Percentiles rank a stretch among this genome's conserved stretches.
Conservation (phyloP, 2,113 vertebrate species). For the Cyprinodon tularosa region DNA sequence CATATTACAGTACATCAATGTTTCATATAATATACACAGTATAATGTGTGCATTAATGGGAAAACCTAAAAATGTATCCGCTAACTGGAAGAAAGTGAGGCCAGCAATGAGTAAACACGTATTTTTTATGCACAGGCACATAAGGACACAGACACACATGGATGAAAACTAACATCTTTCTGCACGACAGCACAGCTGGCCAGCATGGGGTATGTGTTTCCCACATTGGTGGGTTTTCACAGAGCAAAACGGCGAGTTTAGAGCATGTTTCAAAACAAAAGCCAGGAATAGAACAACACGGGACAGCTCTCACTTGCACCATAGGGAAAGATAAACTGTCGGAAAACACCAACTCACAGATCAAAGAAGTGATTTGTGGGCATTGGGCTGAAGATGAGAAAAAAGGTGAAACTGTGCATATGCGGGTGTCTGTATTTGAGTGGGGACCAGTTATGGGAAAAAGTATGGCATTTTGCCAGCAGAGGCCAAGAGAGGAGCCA, state of each 20-base stretch:
- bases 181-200: constrained; percentile 48
- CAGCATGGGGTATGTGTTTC: constrained; percentile 35
- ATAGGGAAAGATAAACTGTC: constrained; percentile 60
- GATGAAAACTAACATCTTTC: constrained; percentile 24
- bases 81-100: constrained; percentile 42
- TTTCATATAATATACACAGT: constrained; percentile 60
- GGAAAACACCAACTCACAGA: constrained; percentile 65
- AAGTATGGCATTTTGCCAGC: constrained; percentile 60
- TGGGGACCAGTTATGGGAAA: constrained; percentile 60
- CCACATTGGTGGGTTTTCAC: constrained; percentile 47
- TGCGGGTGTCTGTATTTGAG: constrained; percentile 35
- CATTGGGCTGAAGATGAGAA: constrained; percentile 28
- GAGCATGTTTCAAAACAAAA: constrained; percentile 61
- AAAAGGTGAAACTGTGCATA: constrained; percentile 19
- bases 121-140: constrained; percentile 24
- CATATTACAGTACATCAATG: constrained; percentile 64
- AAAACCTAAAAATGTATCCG: constrained; percentile 47
- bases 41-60: constrained; percentile 54
- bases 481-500: constrained; percentile 64
- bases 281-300: constrained; percentile 55
- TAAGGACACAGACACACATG: constrained; percentile 27
- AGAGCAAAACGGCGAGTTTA: constrained; percentile 57
- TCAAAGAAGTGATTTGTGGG: constrained; percentile 61
- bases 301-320: constrained; percentile 37
- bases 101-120: constrained; percentile 47